Conservation (phyloP, 37 sponge, comb jelly and placozoan species). For the Mnemiopsis leidyi region DNA sequence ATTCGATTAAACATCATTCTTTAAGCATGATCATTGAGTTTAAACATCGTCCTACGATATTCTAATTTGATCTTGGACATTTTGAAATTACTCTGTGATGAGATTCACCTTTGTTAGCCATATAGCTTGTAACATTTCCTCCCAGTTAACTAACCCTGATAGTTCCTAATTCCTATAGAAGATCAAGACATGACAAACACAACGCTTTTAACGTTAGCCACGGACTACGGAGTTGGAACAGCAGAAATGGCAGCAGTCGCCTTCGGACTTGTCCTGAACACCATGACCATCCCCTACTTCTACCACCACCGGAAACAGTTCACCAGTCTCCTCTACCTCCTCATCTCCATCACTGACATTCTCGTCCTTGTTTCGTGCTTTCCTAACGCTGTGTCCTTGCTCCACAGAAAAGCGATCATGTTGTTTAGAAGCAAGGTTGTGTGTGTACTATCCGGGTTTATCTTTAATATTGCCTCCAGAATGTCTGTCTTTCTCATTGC, state of each 20-base stretch:
- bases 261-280: constrained; percentile 11
- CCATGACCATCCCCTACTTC: constrained; percentile 54
- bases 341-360: constrained; percentile 1
- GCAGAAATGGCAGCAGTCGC: neutral
- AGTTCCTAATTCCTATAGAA: too few species aligned
- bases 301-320: neutral
- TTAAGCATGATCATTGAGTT: too few species aligned
- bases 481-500: constrained; percentile 61
- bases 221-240: neutral
- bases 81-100: too few species aligned
- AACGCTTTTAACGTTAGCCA: neutral
- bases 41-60: too few species aligned
- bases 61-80: too few species aligned
- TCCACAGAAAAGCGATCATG: neutral
- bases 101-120: too few species aligned
- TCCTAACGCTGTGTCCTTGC: constrained; percentile 34
- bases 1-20: too few species aligned
- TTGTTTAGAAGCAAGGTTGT: neutral
- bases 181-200: too few species aligned
- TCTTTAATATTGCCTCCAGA: constrained; percentile 29
- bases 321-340: constrained; percentile 30
- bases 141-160: too few species aligned
- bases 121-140: too few species aligned
- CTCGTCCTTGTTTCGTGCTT: constrained; percentile 14
- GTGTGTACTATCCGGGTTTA: constrained; percentile 19